Base-by-base conservation (phyloP, 2,888 invertebrate genomes). In the Erebia aethiops region DNA sequence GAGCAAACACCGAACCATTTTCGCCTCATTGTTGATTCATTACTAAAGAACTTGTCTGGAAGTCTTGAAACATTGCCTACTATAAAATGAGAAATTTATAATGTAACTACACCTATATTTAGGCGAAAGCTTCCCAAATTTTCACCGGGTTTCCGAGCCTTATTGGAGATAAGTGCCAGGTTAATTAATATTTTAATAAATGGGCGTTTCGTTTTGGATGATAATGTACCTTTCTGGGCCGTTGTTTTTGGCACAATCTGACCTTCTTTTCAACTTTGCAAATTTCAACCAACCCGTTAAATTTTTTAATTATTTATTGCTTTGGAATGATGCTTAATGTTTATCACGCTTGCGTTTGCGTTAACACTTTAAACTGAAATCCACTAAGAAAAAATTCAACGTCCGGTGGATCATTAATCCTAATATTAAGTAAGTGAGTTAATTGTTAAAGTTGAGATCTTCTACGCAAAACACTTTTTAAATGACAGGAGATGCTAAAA, bases 1-100 rank as follows among this genome's bases (percentile, higher is more conserved):
- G 46, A 18, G 14, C 49, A 46, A 76, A 77, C 75, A 79, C 78
- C 78, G 74, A 82, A 82, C 77, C 54, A 49, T 43, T 35, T 57
- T 69, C 60, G 18, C 54, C 35, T 64, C 64, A 62, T 69, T 62
- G 57, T 61, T 58, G 60, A 64, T 64, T 69, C 41, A 66, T 66
- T 52, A 69, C 26, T 18, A 67, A 69, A 70, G 62, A 63, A 66
- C 70, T 43, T 67, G 66, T 57, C 51, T 67, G 70, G 43, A 69
- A 69, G 62, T 70, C 62, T 65, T 72, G 67, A 72, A 72, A 70
- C 70, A 72, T 67, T 72, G 63, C 67, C 58, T 64, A 49, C 58
- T 56, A 67, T 70, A 67, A 67, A 70, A 64, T 49, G 67, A 46
- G 58, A 66, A 60, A 70, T 70, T 71, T 73, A 65, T 35, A 35